Evolutionary conservation across 2,888 invertebrate genomes (phyloP), one percentile per base, ranked within the genome.

Genomic region (Drosophila basisetae): DNA sequence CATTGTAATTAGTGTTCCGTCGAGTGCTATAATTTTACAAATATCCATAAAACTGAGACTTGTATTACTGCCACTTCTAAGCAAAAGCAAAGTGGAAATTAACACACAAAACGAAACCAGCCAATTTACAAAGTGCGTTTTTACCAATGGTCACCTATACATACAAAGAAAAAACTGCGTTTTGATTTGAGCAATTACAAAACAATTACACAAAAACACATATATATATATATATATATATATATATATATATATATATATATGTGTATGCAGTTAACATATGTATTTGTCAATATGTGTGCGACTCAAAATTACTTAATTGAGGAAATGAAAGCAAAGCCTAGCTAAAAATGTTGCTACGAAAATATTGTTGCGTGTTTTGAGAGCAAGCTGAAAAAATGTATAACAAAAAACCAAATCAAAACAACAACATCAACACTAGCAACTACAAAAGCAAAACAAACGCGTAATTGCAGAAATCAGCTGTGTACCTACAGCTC

Each of bases 401-500:
- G 77, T 69, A 82, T 76, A 80, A 74, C 68, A 65, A 73, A 73
- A 78, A 68, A 35, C 35, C 2, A 47, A 73, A 78, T 71, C 62
- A 65, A 71, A 73, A 76, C 66, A 41, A 70, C 78, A 65, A 63
- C 61, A 77, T 70, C 66, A 76, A 68, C n/a, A 73, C 80, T 59
- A 73, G 74, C 71, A 83, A 76, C 68, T 73, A 77, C 73, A 83
- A 85, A 84, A 86, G 86, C 84, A 87, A 87, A 87, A 84, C 89
- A 83, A 83, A 82, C 82, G 80, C 86, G 91, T 89, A 91, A 90
- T 91, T 89, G 90, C 91, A 91, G 91, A 91, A 92, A 92, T 92
- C 92, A 92, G 92, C 92, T 92, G 92, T 92, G 91, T 92, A 92
- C 92, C 91, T 79, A 84, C 76, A 89, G 85, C 83, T 70, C 50